Percentiles rank a stretch among this genome's conserved stretches.
Conservation (phyloP, 2,113 vertebrate species). For the Myanophis thanlyinensis region DNA sequence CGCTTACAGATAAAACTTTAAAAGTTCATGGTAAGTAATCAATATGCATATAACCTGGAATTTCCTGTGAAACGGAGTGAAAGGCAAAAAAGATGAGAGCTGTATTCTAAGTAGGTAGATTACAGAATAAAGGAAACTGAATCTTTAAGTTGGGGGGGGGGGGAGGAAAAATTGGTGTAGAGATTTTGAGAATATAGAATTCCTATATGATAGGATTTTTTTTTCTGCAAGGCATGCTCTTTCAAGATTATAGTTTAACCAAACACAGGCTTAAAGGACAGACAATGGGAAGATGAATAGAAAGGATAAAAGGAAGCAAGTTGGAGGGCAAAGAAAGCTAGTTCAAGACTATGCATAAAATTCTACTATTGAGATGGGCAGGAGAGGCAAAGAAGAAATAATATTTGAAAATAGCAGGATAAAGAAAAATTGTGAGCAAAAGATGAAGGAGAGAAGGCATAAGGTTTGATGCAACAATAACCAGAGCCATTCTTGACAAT, state of each 20-base stretch:
- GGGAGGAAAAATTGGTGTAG: neutral
- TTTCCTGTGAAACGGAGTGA: neutral
- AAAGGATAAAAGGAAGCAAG: neutral
- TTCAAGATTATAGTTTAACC: neutral
- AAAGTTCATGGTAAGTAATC: neutral
- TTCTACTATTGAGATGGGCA: neutral
- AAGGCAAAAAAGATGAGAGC: neutral
- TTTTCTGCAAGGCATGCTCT: neutral
- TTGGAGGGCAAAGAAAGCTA: neutral
- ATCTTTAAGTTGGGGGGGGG: neutral
- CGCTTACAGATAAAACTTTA: neutral
- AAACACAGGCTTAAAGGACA: neutral
- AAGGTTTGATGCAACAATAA: neutral
- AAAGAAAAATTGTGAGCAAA: neutral
- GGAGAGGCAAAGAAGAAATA: neutral
- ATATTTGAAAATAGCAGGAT: neutral
- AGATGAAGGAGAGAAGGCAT: neutral
- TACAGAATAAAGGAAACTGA: neutral
- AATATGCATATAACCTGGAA: neutral
- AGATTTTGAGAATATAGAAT: neutral
- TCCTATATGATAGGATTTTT: neutral
- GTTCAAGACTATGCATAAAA: neutral
- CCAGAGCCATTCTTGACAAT: neutral
- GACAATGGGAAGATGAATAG: neutral
- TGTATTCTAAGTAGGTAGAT: neutral